Evolutionary conservation across 1,140 invertebrate genomes (phyloP).

Genomic region (Magallana ariakensis): DNA sequence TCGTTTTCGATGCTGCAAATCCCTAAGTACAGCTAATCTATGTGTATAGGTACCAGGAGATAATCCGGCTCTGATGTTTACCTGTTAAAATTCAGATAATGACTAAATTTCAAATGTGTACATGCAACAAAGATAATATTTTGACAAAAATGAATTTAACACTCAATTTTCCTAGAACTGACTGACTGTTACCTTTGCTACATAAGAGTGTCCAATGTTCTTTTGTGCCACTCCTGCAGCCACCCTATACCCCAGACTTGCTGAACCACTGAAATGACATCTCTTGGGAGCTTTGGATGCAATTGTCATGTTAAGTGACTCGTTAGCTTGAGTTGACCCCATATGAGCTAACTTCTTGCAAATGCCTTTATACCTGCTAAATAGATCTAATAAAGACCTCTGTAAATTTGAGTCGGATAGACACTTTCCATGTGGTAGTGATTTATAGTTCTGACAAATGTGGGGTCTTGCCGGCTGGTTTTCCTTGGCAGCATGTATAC

Average conservation of each 20-base stretch:
- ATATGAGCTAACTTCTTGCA: constrained; percentile 29
- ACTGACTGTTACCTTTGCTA: not conserved
- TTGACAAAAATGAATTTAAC: not conserved
- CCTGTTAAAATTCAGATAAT: not conserved
- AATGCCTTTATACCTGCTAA: not conserved
- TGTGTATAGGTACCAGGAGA: not conserved
- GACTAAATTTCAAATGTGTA: not conserved
- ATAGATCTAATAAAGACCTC: not conserved
- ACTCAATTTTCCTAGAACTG: not conserved
- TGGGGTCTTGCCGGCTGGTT: not conserved
- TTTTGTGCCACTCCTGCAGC: constrained; percentile 33
- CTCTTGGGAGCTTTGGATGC: constrained; percentile 39
- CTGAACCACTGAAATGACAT: constrained; percentile 9
- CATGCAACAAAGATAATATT: not conserved
- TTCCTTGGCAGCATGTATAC: not conserved
- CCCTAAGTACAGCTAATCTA: constrained; percentile 2
- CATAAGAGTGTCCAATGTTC: constrained; percentile 32
- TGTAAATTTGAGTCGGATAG: too few relatives aligned
- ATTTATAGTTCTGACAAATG: not conserved
- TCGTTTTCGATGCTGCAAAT: constrained; percentile 11
- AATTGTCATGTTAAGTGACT: constrained; percentile 33
- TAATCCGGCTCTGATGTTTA: not conserved
- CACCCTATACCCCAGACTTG: not conserved
- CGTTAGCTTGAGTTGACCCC: constrained; percentile 26
- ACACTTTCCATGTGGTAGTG: too few relatives aligned